Conservation (phyloP, 2,888 invertebrate species). For the Mesodorylaimus sp. region DNA sequence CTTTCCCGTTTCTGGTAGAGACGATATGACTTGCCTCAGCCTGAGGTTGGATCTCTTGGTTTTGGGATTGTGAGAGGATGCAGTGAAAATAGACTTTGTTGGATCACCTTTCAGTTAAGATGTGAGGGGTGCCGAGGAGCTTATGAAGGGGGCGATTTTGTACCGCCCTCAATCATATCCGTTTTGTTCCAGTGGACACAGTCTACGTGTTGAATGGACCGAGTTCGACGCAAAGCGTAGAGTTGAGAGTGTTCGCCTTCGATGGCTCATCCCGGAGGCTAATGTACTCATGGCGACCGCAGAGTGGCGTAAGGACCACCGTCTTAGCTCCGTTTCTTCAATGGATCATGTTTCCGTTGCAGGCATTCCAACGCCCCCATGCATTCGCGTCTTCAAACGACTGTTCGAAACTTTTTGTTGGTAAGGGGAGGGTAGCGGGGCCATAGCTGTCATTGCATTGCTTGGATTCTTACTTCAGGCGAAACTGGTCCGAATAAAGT, state of each 20-base stretch:
- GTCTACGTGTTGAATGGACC: slow-evolving; percentile 9
- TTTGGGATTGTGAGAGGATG: no score
- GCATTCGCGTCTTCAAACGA: slow-evolving; percentile 53
- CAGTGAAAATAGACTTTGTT: no score
- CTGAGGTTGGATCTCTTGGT: no score
- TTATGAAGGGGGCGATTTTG: no score
- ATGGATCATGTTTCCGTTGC: slow-evolving; percentile 10
- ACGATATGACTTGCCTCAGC: no score
- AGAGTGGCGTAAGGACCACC: slow-evolving; percentile 1
- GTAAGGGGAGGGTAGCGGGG: neutral
- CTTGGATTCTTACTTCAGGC: slow-evolving; percentile 21
- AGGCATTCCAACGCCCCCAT: slow-evolving; percentile 50
- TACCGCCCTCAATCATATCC: no score
- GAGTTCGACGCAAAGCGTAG: neutral
- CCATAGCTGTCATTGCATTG: neutral
- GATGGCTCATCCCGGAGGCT: neutral
- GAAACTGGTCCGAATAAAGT: slow-evolving; percentile 51
- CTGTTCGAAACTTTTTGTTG: slow-evolving; percentile 53
- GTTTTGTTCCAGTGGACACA: slow-evolving; percentile 8
- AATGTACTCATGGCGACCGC: slow-evolving; percentile 10
- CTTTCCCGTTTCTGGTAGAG: no score
- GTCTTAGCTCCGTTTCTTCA: no score
- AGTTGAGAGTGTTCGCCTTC: slow-evolving; percentile 9
- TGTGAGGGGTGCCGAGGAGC: no score
- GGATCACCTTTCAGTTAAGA: no score